phyloP scores from a whole-genome alignment of 2,797 vertebrate genomes.

The Pipistrellus nathusii region DNA sequence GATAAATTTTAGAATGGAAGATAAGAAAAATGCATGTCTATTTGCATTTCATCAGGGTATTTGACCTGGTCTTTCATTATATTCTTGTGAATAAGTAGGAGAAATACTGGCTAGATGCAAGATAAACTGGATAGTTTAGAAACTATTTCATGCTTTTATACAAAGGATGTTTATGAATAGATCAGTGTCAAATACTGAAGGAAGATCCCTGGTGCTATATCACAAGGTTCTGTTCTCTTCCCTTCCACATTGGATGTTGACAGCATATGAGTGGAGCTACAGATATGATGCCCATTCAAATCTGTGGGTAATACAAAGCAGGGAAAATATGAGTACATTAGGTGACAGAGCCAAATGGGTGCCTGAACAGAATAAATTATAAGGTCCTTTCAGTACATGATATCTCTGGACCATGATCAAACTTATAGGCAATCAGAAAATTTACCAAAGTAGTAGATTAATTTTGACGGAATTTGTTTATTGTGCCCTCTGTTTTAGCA shows the following conservation, averaged over 20 bases:
- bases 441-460: not conserved
- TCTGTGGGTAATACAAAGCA: not conserved
- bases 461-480: not conserved
- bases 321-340: not conserved
- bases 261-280: slow-evolving; percentile 3
- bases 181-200: not conserved
- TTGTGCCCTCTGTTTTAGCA: not conserved
- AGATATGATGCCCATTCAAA: not conserved
- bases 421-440: not conserved
- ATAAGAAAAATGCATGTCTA: not conserved
- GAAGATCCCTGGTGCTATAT: not conserved
- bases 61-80: slow-evolving; percentile 50
- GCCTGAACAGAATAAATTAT: not conserved
- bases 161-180: slow-evolving; percentile 35
- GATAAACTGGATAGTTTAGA: slow-evolving; percentile 36
- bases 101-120: slow-evolving; percentile 20
- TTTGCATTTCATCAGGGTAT: slow-evolving; percentile 57
- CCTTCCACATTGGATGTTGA: not conserved
- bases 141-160: slow-evolving; percentile 39
- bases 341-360: not conserved
- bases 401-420: not conserved
- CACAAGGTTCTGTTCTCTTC: slow-evolving; percentile 12
- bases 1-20: not conserved
- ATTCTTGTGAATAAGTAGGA: slow-evolving; percentile 29
- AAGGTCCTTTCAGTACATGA: not conserved